Evolutionary conservation across 2,113 vertebrate genomes (phyloP).

Genomic region (Anser brachyrhynchus): DNA sequence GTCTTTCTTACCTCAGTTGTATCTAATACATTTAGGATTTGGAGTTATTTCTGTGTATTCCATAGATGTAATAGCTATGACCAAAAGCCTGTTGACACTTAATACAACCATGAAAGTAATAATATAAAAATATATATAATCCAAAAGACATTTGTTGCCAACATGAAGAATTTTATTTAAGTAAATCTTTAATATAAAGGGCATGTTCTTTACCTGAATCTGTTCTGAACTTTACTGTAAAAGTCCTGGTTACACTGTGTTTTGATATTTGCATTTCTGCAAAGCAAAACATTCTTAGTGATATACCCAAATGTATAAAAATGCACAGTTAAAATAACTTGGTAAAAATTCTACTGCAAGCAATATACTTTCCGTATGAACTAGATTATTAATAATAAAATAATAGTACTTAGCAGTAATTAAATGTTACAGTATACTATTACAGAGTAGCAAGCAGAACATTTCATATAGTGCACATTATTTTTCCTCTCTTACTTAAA

Average conservation of each 20-base stretch:
- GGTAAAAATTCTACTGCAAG: background rate
- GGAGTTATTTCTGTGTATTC: background rate
- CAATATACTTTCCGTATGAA: background rate
- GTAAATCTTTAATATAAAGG: background rate
- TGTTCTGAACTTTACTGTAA: background rate
- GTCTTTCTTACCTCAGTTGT: background rate
- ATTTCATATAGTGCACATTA: background rate
- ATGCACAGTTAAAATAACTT: background rate
- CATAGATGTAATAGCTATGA: background rate
- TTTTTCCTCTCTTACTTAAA: constrained; percentile 35
- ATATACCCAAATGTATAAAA: background rate
- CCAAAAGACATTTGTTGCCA: background rate
- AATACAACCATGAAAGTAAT: background rate
- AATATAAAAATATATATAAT: background rate
- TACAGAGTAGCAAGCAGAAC: constrained; percentile 13
- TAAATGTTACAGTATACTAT: constrained; percentile 15
- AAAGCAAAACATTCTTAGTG: background rate
- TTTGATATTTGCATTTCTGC: constrained; percentile 32
- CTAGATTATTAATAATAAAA: constrained; percentile 13
- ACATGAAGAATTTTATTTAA: background rate
- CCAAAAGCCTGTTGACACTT: background rate
- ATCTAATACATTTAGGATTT: background rate
- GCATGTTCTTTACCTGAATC: background rate
- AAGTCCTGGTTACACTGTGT: background rate
- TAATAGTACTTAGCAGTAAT: constrained; percentile 14